These are phyloP conservation scores for Hecatera dysodea DNA, from an alignment of 2,888 invertebrate genomes.

Conservation along the genomic window DNA sequence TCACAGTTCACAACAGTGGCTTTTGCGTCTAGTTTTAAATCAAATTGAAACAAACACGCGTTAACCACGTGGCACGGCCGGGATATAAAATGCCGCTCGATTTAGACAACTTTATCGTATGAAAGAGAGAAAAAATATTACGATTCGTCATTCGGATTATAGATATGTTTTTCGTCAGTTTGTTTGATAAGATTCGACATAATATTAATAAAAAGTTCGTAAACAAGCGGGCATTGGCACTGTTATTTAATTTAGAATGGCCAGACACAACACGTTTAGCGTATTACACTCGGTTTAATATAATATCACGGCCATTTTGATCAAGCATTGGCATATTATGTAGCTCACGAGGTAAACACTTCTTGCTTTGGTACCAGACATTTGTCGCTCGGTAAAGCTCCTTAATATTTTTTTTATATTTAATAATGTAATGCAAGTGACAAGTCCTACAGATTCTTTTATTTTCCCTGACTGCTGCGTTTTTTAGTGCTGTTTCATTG, in stretches of 20 bases:
- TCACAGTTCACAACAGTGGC: slow-evolving; percentile 33
- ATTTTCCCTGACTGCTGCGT: not conserved
- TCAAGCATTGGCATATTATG: not conserved
- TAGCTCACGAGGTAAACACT: not conserved
- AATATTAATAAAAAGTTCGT: slow-evolving; percentile 23
- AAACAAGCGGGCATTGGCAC: slow-evolving; percentile 50
- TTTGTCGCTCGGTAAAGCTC: not conserved
- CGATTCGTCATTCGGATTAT: slow-evolving; percentile 24
- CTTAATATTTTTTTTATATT: not conserved
- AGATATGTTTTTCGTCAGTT: slow-evolving; percentile 26
- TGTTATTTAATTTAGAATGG: slow-evolving; percentile 36
- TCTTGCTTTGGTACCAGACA: not conserved
- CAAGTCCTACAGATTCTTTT: not conserved
- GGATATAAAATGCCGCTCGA: slow-evolving; percentile 56
- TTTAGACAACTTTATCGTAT: not conserved
- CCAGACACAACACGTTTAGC: slow-evolving; percentile 12
- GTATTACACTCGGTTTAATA: slow-evolving; percentile 14
- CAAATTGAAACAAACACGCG: slow-evolving; percentile 60
- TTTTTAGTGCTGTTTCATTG: not conserved
- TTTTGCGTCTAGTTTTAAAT: slow-evolving; percentile 50
- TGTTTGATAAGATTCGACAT: slow-evolving; percentile 38
- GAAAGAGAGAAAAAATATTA: slow-evolving; percentile 20
- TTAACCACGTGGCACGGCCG: slow-evolving; percentile 51
- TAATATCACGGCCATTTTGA: slow-evolving; percentile 16
- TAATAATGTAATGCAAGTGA: not conserved